A percentile compares a stretch with the other conserved stretches of the same genome.
Conservation (phyloP, 2,888 invertebrate genomes). For the Blastobasis adustella region DNA sequence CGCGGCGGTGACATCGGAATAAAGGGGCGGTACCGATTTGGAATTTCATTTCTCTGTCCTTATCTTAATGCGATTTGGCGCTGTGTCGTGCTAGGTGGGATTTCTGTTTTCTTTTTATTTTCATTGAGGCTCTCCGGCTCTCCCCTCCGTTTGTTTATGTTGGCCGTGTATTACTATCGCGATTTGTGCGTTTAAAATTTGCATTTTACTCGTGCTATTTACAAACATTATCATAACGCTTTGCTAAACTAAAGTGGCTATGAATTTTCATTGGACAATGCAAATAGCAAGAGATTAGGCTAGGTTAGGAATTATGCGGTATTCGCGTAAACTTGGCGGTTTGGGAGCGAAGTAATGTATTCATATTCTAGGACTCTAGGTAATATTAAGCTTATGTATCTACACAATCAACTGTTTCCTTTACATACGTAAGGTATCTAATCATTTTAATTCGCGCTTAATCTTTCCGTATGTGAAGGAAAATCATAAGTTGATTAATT, state of each 20-base stretch:
- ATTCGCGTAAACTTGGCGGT: not conserved
- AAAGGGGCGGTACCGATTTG: conserved; percentile 37
- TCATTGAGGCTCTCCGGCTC: conserved; percentile 5
- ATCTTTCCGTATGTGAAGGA: too few relatives aligned
- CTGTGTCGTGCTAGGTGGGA: conserved; percentile 26
- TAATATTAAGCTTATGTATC: too few relatives aligned
- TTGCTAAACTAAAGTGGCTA: conserved; percentile 8
- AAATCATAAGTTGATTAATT: too few relatives aligned
- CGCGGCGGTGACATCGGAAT: conserved; percentile 36
- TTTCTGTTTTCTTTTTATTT: conserved; percentile 29
- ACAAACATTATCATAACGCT: conserved; percentile 10
- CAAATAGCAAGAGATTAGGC: not conserved
- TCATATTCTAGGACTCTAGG: too few relatives aligned
- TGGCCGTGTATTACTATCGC: conserved; percentile 9
- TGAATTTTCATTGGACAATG: conserved; percentile 6
- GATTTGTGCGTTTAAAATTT: conserved; percentile 12
- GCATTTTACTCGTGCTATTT: conserved; percentile 8
- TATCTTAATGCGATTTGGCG: conserved; percentile 43
- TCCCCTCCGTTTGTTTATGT: conserved; percentile 8
- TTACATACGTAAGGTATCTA: too few relatives aligned
- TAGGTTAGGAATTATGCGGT: not conserved
- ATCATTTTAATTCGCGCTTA: too few relatives aligned
- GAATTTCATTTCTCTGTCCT: conserved; percentile 43
- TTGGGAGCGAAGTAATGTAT: too few relatives aligned
- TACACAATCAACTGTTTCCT: too few relatives aligned